These are phyloP conservation scores for Drosophila paranaensis DNA, from an alignment of 2,888 invertebrate species.

Conservation along the genomic window DNA sequence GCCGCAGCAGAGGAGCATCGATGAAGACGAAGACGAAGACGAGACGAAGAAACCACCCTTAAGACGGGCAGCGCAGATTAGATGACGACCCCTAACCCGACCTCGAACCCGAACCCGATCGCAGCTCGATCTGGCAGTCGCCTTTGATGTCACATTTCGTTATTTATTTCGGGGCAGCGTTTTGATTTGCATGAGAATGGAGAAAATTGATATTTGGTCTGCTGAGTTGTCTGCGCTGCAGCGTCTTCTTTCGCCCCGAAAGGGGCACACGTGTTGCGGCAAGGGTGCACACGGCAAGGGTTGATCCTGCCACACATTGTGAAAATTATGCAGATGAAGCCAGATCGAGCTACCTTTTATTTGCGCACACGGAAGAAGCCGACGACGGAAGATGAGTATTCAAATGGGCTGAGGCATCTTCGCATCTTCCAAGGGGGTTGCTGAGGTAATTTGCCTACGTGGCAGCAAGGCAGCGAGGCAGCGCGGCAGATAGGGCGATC, in stretches of 20 bases:
- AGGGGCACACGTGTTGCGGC: constrained; percentile 69
- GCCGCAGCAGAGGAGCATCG: constrained; percentile 30
- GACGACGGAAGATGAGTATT: constrained; percentile 83
- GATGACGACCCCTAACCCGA: constrained; percentile 42
- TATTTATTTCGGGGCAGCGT: constrained; percentile 73
- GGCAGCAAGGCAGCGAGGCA: constrained; percentile 39
- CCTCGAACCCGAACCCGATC: constrained; percentile 33
- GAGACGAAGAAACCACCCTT: constrained; percentile 56
- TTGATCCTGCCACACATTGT: constrained; percentile 71
- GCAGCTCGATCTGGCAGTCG: constrained; percentile 41
- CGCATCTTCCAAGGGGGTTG: constrained; percentile 67
- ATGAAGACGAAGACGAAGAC: neutral
- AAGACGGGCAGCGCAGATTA: constrained; percentile 56
- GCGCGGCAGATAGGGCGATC: constrained; percentile 39
- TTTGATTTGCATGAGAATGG: constrained; percentile 84
- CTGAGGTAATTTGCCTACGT: constrained; percentile 79
- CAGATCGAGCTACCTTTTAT: constrained; percentile 50
- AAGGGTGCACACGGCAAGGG: constrained; percentile 55
- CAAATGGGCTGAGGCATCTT: constrained; percentile 79
- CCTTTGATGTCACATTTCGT: constrained; percentile 73
- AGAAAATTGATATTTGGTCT: constrained; percentile 84
- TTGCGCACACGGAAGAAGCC: constrained; percentile 51
- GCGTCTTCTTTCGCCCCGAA: constrained; percentile 60
- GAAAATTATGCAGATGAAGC: constrained; percentile 82
- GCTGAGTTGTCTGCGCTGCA: constrained; percentile 67